A percentile compares a stretch with the other conserved stretches of the same genome.
These are phyloP conservation scores for Urophycis tenuis DNA, from an alignment of 2,797 vertebrate species.

Conservation along the genomic window DNA sequence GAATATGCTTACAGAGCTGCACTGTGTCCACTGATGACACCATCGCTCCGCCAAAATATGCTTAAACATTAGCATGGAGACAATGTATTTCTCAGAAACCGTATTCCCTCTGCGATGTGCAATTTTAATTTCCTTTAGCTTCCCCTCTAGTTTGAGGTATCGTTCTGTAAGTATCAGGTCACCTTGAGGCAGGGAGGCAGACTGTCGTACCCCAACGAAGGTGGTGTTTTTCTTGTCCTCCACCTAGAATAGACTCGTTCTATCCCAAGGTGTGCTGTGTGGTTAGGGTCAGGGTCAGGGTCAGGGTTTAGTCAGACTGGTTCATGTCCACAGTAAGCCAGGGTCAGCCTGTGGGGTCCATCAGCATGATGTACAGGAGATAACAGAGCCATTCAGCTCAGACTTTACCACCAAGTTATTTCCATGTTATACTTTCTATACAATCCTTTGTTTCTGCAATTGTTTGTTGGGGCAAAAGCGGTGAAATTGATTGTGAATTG, in stretches of 20 bases:
- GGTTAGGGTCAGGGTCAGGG: no score
- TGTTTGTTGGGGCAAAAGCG: no score
- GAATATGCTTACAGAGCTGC: conserved; percentile 52
- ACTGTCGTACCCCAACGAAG: neutral
- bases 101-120: no score
- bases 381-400: no score
- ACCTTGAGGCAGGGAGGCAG: neutral
- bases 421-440: no score
- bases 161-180: neutral
- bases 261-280: no score
- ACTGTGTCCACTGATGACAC: conserved; percentile 17
- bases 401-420: no score
- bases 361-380: no score
- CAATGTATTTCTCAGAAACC: neutral
- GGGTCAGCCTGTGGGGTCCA: no score
- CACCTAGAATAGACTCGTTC: neutral
- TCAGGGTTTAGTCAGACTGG: no score
- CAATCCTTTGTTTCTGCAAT: neutral
- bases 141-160: neutral
- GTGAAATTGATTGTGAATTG: neutral
- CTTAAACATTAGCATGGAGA: neutral
- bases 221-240: neutral
- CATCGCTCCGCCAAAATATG: neutral
- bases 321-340: no score
- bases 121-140: no score